Conservation (phyloP, 2,888 invertebrate genomes). For the Amphipoea oculea region DNA sequence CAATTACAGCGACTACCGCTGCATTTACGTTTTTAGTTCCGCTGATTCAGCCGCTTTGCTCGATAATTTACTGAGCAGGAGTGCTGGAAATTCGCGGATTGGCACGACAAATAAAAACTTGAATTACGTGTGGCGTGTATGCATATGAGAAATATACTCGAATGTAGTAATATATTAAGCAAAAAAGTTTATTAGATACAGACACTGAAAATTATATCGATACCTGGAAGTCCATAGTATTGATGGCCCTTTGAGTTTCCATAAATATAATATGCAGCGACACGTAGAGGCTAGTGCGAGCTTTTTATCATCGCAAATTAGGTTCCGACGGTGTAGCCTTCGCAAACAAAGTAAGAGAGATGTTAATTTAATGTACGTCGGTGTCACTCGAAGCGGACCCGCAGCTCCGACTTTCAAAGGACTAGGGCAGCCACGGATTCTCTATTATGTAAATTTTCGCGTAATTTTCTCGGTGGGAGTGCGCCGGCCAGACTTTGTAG, state of each 20-base stretch:
- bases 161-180: too few species aligned
- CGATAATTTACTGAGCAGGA: conserved; percentile 75
- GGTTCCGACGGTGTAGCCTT: conserved; percentile 78
- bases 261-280: conserved; percentile 54
- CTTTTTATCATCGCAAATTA: conserved; percentile 83
- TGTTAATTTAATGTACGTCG: conserved; percentile 89
- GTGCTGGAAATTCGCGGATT: conserved; percentile 65
- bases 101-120: conserved; percentile 51
- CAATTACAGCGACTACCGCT: conserved; percentile 83
- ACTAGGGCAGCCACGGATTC: conserved; percentile 88
- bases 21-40: conserved; percentile 85
- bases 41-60: conserved; percentile 77
- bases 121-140: conserved; percentile 19
- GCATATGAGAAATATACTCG: neutral
- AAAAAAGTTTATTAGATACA: neutral
- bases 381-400: conserved; percentile 86
- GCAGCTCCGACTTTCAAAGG: conserved; percentile 86
- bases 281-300: conserved; percentile 67
- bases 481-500: conserved; percentile 87
- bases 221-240: conserved; percentile 41
- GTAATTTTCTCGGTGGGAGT: conserved; percentile 87
- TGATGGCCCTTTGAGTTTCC: conserved; percentile 55
- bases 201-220: conserved; percentile 16
- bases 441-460: conserved; percentile 90
- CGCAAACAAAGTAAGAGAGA: conserved; percentile 87